These are phyloP conservation scores for Xylocopa sonorina DNA, from an alignment of 1,140 invertebrate species.

Conservation along the genomic window DNA sequence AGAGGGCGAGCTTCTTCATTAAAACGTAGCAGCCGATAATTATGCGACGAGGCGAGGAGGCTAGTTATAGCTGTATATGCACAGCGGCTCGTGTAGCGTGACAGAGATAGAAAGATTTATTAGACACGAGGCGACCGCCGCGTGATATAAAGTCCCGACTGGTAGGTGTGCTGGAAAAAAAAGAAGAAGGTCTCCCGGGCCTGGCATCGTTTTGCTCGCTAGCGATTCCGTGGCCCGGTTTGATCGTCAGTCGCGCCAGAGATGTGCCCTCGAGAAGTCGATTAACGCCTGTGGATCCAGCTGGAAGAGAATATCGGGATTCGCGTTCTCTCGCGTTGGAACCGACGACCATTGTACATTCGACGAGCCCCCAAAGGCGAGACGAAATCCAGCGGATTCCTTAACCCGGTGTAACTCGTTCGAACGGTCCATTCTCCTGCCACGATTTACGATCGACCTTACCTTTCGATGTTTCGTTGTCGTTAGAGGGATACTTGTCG, in stretches of 20 bases:
- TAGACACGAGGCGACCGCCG: slow-evolving; percentile 43
- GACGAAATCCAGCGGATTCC: slow-evolving; percentile 38
- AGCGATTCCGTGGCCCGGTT: slow-evolving; percentile 62
- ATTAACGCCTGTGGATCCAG: slow-evolving; percentile 53
- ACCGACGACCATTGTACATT: neutral
- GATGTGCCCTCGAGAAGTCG: slow-evolving; percentile 71
- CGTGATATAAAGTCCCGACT: slow-evolving; percentile 55
- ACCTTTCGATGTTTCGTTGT: neutral
- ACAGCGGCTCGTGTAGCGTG: neutral
- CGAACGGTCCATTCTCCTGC: slow-evolving; percentile 40
- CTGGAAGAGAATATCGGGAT: slow-evolving; percentile 39
- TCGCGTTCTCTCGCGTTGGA: neutral
- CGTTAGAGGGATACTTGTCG: neutral
- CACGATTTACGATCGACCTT: neutral
- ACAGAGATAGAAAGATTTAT: slow-evolving; percentile 45
- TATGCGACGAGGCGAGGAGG: neutral
- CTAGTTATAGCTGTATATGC: neutral
- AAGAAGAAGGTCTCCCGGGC: slow-evolving; percentile 60
- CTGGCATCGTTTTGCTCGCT: slow-evolving; percentile 58
- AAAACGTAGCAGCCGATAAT: neutral
- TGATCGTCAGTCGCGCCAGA: slow-evolving; percentile 72
- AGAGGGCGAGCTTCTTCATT: neutral
- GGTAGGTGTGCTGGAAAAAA: slow-evolving; percentile 73
- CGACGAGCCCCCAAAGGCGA: neutral
- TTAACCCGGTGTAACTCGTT: slow-evolving; percentile 32